phyloP scores from a whole-genome alignment of 2,113 vertebrate genomes.

The Indicator indicator region DNA sequence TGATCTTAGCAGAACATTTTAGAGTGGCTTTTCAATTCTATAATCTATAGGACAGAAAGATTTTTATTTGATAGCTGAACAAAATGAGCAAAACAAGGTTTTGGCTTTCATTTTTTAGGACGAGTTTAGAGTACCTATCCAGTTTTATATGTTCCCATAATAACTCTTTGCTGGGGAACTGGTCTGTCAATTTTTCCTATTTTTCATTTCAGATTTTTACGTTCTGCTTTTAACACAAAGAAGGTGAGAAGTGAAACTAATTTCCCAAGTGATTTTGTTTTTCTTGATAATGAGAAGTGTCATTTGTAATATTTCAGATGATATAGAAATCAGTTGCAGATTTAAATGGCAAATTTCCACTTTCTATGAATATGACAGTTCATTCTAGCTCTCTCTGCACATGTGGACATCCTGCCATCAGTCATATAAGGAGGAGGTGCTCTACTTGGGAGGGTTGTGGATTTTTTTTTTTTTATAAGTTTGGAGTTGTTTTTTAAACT shows the following conservation, averaged over 20 bases:
- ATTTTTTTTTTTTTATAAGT: neutral
- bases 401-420: neutral
- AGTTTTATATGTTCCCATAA: neutral
- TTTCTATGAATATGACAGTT: neutral
- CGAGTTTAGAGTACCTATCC: neutral
- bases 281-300: constrained; percentile 11
- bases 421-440: neutral
- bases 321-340: neutral
- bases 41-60: neutral
- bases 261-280: constrained; percentile 53
- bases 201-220: constrained; percentile 19
- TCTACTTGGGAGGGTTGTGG: neutral
- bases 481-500: neutral
- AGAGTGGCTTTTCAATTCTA: neutral
- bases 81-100: neutral
- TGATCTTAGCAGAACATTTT: constrained; percentile 58
- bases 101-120: neutral
- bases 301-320: constrained; percentile 17
- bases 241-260: constrained; percentile 46
- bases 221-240: constrained; percentile 23
- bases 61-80: neutral
- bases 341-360: constrained; percentile 4
- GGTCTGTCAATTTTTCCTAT: neutral
- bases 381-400: neutral
- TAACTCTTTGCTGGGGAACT: neutral